Evolutionary conservation across 2,113 vertebrate genomes (phyloP), one percentile per base, ranked within the genome.

Genomic region (Hydropotes inermis): DNA sequence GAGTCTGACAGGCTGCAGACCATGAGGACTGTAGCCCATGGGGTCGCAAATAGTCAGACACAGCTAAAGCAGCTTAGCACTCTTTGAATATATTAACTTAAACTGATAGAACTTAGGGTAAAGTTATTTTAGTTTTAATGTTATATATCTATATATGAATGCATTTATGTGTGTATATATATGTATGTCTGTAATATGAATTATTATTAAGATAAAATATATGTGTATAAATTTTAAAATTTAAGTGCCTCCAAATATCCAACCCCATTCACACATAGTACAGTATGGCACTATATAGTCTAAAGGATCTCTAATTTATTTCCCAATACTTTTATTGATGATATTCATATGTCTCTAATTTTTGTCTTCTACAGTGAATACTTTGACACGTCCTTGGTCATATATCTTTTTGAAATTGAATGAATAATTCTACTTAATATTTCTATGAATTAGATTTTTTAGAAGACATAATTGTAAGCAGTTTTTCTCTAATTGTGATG

Each of bases 361-460:
- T 91, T 95, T 96, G n/a, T 89, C 61, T 87, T 91, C 10, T 87
- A 25, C 27, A 60, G 3, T 81, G 58, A 74, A 61, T 79, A 2
- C 13, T 83, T 88, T 91, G 30, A 78, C 4, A 61, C 16, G 57
- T 67, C 12, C 3, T 95, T 82, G 3, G 36, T 81, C 11, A 45
- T 50, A 58, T 74, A 64, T 50, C 3, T 83, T 95, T 88, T 58
- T 1, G 95, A 87, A 61, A 79, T 27, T 79, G 0, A 47, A 30
- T 45, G 13, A 70, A 84, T 92, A 58, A 61, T 83, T 98, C 30
- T 28, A 84, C 33, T 83, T 11, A 83, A 87, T 92, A 58, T 64
- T 84, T 97, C n/a, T 28, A 87, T 87, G 7, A 91, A 83, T 78
- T 97, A 64, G 19, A 61, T 33, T 91, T 94, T 82, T 88, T 64